phyloP scores from a whole-genome alignment of 2,888 invertebrate species.

The Saturnia japonica region DNA sequence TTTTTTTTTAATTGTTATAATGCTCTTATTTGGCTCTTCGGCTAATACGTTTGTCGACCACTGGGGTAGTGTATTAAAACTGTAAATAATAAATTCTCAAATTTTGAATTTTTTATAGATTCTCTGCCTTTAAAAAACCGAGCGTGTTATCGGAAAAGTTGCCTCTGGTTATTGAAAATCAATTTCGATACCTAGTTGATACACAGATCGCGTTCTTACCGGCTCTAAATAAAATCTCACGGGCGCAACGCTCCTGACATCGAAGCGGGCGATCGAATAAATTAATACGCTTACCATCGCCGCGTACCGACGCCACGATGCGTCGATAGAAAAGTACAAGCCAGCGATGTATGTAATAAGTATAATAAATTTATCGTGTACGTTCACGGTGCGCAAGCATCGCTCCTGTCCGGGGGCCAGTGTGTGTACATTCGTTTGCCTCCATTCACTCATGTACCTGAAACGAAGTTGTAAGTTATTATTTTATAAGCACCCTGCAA shows the following conservation, averaged over 20 bases:
- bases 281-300: constrained; percentile 10
- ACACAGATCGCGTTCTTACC: constrained; percentile 11
- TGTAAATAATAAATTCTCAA: background rate
- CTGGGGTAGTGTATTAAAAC: too few relatives aligned
- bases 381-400: constrained; percentile 33
- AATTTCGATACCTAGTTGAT: constrained; percentile 5
- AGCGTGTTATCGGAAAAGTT: background rate
- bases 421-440: constrained; percentile 28
- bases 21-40: too few relatives aligned
- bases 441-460: constrained; percentile 43
- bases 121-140: background rate
- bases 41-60: too few relatives aligned
- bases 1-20: too few relatives aligned
- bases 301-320: constrained; percentile 39
- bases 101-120: background rate
- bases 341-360: constrained; percentile 37
- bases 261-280: constrained; percentile 20
- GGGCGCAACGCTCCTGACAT: constrained; percentile 8
- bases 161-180: background rate
- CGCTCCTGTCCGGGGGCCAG: constrained; percentile 27
- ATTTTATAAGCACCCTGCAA: background rate
- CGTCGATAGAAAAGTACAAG: constrained; percentile 39
- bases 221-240: constrained; percentile 14
- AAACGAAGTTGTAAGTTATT: constrained; percentile 12
- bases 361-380: constrained; percentile 6